phyloP scores from a whole-genome alignment of 64 coral and sea anemone species.

The Montipora efflorescens region DNA sequence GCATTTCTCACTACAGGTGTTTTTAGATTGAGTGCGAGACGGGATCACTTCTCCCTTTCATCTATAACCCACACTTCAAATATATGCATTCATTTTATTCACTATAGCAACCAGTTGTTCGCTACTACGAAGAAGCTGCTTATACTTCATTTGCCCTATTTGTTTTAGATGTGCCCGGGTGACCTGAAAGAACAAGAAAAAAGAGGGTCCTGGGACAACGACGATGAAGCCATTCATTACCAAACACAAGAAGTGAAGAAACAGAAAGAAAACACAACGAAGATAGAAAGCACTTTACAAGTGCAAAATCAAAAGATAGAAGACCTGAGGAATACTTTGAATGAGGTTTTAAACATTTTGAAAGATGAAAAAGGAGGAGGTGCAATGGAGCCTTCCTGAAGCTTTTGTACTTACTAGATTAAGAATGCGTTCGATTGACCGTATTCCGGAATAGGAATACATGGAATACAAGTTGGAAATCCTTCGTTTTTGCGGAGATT shows the following conservation, averaged over 20 bases:
- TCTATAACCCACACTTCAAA: too few species aligned
- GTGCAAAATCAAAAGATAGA: constrained; percentile 37
- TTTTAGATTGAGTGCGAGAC: too few species aligned
- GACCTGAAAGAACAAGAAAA: background rate
- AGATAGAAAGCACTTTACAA: constrained; percentile 7
- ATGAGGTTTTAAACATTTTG: constrained; percentile 10
- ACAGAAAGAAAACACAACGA: constrained; percentile 11
- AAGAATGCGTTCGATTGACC: background rate
- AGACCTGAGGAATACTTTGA: background rate
- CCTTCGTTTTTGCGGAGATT: too few species aligned
- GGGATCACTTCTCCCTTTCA: too few species aligned
- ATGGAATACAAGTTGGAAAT: too few species aligned
- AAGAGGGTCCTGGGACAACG: background rate
- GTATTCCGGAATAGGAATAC: too few species aligned
- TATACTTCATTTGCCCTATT: background rate
- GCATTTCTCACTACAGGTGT: too few species aligned
- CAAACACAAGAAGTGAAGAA: background rate
- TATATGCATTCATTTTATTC: too few species aligned
- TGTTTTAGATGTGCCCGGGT: constrained; percentile 9
- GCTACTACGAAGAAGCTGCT: too few species aligned
- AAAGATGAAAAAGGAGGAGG: background rate
- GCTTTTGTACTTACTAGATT: background rate
- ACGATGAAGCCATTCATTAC: background rate
- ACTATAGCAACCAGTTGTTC: too few species aligned
- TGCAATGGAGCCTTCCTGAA: background rate